Evolutionary conservation across 2,888 invertebrate genomes (phyloP), one percentile per base, ranked within the genome.

Genomic region (Melinopterus prodromus): DNA sequence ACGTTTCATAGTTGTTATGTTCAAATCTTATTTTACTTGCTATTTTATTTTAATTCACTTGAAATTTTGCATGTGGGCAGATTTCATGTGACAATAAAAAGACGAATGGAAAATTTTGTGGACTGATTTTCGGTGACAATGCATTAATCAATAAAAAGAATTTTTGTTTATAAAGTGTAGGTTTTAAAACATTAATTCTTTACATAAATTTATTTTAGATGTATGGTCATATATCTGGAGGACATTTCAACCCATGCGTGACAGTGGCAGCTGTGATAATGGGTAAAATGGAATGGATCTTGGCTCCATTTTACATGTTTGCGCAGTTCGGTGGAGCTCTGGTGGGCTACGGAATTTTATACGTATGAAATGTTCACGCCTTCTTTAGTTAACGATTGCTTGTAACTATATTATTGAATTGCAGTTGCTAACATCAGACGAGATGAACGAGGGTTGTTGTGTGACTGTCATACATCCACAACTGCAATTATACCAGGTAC

Each of bases 211-310:
- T 16, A 15, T 70, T 89, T 88, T 78, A 93, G 91, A 92, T 92
- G 79, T 93, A 94, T 81, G 95, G 94, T 3, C 94, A 95, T 85
- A 91, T 95, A 75, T 95, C 95, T 36, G 94, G 94, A 12, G 93
- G 94, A 0, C 94, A 94, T 85, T 89, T 95, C 85, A 95, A 95
- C 88, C 95, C 95, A 0, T 91, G 93, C 0, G 93, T 95, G 3
- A 94, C 95, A 0, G 86, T 94, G 6, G 92, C 92, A 0, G 91
- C 94, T 0, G 88, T 92, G 1, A 87, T 93, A 90, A 75, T 91
- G 86, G 92, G 92, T 0, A 87, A 88, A 15, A 90, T 91, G 74
- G 89, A 92, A 0, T 84, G 91, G 2, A 6, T 81, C 5, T 86
- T 90, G 9, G 93, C 91, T 0, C 86, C 91, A 0, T 85, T 91